phyloP scores from a whole-genome alignment of 1,140 invertebrate species.

The Papilio polyxenes region DNA sequence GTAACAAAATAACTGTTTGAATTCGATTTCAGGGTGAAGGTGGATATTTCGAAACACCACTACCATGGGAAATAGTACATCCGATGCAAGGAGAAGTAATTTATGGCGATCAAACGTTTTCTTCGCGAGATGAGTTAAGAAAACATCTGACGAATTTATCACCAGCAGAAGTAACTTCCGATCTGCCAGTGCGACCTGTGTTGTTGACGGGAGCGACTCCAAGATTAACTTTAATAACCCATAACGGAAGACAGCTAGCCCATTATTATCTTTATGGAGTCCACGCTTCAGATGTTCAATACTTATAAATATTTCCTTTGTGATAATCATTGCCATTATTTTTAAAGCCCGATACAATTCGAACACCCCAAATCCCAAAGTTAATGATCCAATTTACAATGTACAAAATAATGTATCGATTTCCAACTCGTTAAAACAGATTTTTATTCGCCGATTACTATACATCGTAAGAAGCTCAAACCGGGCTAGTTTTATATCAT shows the following conservation, averaged over 20 bases:
- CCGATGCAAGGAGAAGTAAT: conserved; percentile 37
- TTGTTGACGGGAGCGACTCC: conserved; percentile 49
- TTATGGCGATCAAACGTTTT: conserved; percentile 32
- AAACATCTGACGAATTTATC: conserved; percentile 42
- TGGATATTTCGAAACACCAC: conserved; percentile 65
- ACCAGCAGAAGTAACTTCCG: conserved; percentile 40
- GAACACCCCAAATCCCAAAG: background rate
- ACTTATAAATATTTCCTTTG: conserved; percentile 50
- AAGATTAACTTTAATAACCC: conserved; percentile 53
- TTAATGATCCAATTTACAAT: background rate
- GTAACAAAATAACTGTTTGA: background rate
- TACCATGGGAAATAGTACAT: conserved; percentile 55
- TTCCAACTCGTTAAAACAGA: background rate
- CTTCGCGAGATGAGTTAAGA: conserved; percentile 26
- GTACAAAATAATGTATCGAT: background rate
- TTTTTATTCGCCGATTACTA: background rate
- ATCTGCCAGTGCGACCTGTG: conserved; percentile 45
- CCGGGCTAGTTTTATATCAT: background rate
- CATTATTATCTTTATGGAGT: conserved; percentile 59
- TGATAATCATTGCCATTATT: background rate
- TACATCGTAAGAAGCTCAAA: background rate
- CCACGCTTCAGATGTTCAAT: conserved; percentile 54
- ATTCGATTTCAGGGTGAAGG: conserved; percentile 59
- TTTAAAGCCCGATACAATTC: background rate
- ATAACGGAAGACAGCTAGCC: conserved; percentile 59